Evolutionary conservation across 1,140 invertebrate species (phyloP).

Genomic region (Bombus vancouverensis): DNA sequence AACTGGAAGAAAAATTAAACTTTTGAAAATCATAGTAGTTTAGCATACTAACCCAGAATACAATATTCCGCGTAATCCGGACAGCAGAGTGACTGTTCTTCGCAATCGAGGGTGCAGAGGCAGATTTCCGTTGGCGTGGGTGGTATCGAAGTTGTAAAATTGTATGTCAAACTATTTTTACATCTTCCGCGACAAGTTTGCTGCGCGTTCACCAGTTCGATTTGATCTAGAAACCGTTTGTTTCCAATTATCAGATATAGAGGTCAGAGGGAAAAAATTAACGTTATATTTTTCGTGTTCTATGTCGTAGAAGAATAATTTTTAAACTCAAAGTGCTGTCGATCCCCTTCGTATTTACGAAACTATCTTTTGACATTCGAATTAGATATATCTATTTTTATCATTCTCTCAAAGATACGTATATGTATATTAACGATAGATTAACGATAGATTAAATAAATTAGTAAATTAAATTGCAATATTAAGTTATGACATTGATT

Average conservation of each 20-base stretch:
- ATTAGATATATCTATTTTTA: not conserved
- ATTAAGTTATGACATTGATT: no score
- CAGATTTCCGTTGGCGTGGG: constrained; percentile 71
- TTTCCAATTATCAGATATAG: not conserved
- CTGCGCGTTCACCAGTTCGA: constrained; percentile 76
- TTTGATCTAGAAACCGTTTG: constrained; percentile 73
- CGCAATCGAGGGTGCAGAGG: constrained; percentile 80
- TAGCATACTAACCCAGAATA: constrained; percentile 71
- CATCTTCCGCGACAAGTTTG: constrained; percentile 78
- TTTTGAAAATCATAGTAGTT: not conserved
- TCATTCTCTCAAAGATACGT: no score
- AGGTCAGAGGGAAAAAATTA: not conserved
- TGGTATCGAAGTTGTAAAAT: constrained; percentile 27
- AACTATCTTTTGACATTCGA: not conserved
- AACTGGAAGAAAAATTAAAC: not conserved
- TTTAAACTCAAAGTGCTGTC: not conserved
- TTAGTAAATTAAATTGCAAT: no score
- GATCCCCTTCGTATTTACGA: not conserved
- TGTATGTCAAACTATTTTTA: constrained; percentile 48
- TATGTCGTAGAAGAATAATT: not conserved
- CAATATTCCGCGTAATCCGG: constrained; percentile 81
- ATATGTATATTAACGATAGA: no score
- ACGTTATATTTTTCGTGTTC: not conserved
- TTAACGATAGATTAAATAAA: no score
- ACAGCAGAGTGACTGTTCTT: constrained; percentile 79